Base-by-base conservation (phyloP, 2,113 vertebrate species). In the Lethenteron reissneri region DNA sequence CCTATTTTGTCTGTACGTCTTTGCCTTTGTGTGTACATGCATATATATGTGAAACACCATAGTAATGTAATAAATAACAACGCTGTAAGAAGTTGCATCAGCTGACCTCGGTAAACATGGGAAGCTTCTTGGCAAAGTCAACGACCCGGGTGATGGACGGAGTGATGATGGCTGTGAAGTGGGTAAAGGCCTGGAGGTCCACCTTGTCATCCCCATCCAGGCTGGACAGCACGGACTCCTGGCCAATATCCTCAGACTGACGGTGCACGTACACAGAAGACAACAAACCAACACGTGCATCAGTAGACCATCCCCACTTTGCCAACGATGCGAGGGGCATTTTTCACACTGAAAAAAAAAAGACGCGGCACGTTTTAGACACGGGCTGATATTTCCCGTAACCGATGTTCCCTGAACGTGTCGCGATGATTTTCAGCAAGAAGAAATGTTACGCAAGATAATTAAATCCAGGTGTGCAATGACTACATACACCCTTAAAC, bases 121-220 rank as follows among this genome's bases (percentile, higher is more conserved):
- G 94, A 84, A 99, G 86, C 83, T 99, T 99, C 95, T 99, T 99
- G 91, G 94, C 94, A 88, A 99, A 99, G 87, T 99, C 94, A 84
- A 99, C 94, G 82, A 99, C 94, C 83, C 94, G 85, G 76, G 92
- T 99, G 83, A 99, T 99, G 82, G 94, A 92, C 82, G 94, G 92
- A 86, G 91, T 96, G 87, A 99, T 97, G 80, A 99, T 97, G 87
- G 95, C 95, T 85, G 94, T 99, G 86, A 99, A 99, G 85, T 95
- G 92, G 83, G 90, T 96, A 86, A 99, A 99, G 83, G 92, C 92
- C 88, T 99, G 92, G 80, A 99, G 85, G 79, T 99, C 94, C 78
- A 99, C 94, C 84, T 97, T 95, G 76, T 86, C 92, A 76, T 86
- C 92, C 75, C 88, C 90, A 83, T 95, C 90, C 13, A 89, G 83